A percentile compares a stretch with the other conserved stretches of the same genome.
phyloP scores from a whole-genome alignment of 2,797 vertebrate species.

The Artibeus jamaicensis region DNA sequence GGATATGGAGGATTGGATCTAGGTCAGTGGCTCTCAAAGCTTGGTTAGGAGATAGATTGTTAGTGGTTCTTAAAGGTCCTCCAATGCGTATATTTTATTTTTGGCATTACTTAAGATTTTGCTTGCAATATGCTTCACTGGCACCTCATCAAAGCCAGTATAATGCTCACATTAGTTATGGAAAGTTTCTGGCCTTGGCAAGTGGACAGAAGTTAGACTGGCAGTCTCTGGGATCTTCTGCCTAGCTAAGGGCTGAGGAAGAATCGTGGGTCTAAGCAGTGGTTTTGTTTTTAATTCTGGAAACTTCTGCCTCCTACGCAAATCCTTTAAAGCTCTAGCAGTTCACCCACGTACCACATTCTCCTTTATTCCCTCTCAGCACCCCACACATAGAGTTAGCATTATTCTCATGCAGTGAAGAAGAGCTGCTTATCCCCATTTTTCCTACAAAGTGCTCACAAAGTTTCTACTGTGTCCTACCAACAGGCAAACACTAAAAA shows the following conservation, averaged over 20 bases:
- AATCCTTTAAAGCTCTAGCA: neutral
- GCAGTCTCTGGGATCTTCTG: neutral
- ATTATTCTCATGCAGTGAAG: neutral
- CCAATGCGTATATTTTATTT: neutral
- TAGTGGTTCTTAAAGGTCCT: neutral
- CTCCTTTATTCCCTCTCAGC: neutral
- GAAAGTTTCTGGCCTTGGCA: neutral
- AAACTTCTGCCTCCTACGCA: neutral
- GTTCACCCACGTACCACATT: neutral
- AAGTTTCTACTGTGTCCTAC: neutral
- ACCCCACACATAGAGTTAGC: neutral
- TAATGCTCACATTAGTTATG: neutral
- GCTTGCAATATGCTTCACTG: neutral
- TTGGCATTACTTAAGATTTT: neutral
- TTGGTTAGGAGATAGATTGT: neutral
- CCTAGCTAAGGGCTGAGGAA: neutral
- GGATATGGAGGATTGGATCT: neutral
- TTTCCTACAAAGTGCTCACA: neutral
- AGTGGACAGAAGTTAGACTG: neutral
- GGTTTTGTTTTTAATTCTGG: conserved; percentile 2
- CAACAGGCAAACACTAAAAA: neutral
- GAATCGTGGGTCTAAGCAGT: neutral
- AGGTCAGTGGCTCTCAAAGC: neutral
- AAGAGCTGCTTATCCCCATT: neutral
- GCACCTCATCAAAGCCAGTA: neutral